Evolutionary conservation across 1,140 invertebrate species (phyloP).

Genomic region (Geopemphigus sp.): DNA sequence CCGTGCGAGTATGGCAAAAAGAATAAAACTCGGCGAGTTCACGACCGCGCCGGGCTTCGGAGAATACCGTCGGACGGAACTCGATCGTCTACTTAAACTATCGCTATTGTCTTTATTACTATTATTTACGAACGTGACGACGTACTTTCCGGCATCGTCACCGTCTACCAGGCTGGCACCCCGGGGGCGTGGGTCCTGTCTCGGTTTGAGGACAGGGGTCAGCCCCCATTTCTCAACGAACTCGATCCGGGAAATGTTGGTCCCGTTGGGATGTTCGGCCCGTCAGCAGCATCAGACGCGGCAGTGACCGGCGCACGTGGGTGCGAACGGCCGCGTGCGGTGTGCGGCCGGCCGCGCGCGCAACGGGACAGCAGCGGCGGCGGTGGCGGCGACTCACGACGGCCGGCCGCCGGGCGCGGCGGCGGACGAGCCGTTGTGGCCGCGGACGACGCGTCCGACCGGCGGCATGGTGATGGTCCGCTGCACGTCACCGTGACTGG

Average conservation of each 20-base stretch:
- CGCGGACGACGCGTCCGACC: neutral
- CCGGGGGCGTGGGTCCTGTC: conserved; percentile 82
- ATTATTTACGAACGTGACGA: no score
- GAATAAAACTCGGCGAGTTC: no score
- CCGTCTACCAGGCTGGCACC: conserved; percentile 53
- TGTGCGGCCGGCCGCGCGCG: conserved; percentile 30
- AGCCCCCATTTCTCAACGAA: conserved; percentile 93
- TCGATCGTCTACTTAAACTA: no score
- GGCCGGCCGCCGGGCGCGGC: conserved; percentile 38
- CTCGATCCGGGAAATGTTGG: conserved; percentile 93
- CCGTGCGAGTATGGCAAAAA: no score
- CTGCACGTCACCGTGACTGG: neutral
- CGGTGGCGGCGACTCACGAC: conserved; percentile 3
- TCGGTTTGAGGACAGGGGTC: conserved; percentile 90
- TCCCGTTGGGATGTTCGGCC: conserved; percentile 59
- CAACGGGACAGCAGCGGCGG: neutral
- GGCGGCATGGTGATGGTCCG: neutral
- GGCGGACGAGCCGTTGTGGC: conserved; percentile 9
- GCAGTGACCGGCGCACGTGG: conserved; percentile 41
- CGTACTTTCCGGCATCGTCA: conserved; percentile 48
- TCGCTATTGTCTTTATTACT: no score
- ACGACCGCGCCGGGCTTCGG: no score
- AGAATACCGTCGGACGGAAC: no score
- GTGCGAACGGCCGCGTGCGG: conserved; percentile 6
- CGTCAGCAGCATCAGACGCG: conserved; percentile 53